Percentiles rank a stretch among this genome's conserved stretches.
These are phyloP conservation scores for Lamprologus speciosus DNA, from an alignment of 2,113 vertebrate genomes.

Conservation along the genomic window DNA sequence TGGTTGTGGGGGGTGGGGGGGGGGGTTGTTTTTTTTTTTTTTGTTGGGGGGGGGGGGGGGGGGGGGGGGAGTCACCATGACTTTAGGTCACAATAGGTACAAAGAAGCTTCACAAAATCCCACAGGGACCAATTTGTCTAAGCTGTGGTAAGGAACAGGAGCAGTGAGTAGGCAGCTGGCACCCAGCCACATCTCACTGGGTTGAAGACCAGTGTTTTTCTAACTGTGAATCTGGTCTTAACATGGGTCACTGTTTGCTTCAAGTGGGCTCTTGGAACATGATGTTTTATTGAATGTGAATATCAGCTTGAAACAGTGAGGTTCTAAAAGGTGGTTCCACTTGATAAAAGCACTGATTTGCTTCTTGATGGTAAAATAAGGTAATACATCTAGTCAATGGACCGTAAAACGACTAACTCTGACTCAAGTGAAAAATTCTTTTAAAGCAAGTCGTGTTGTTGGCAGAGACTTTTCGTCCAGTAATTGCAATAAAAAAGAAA, in stretches of 20 bases:
- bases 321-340: not conserved
- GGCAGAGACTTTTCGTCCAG: not conserved
- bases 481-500: not conserved
- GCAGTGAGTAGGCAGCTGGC: constrained; percentile 31
- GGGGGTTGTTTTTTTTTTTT: too few species aligned
- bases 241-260: constrained; percentile 28
- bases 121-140: constrained; percentile 47
- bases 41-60: too few species aligned
- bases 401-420: not conserved
- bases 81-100: constrained; percentile 30
- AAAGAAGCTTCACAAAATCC: constrained; percentile 27
- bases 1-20: too few species aligned
- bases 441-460: not conserved
- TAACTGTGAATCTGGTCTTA: constrained; percentile 6
- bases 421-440: not conserved
- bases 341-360: constrained; percentile 5
- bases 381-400: not conserved
- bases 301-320: constrained; percentile 3
- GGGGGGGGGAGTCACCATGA: not conserved
- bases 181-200: constrained; percentile 16
- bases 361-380: not conserved
- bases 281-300: constrained; percentile 20
- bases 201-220: constrained; percentile 33
- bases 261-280: not conserved
- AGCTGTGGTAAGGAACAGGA: constrained; percentile 23